Evolutionary conservation across 2,888 invertebrate genomes (phyloP).

Genomic region (Rhyacophila evoluta): DNA sequence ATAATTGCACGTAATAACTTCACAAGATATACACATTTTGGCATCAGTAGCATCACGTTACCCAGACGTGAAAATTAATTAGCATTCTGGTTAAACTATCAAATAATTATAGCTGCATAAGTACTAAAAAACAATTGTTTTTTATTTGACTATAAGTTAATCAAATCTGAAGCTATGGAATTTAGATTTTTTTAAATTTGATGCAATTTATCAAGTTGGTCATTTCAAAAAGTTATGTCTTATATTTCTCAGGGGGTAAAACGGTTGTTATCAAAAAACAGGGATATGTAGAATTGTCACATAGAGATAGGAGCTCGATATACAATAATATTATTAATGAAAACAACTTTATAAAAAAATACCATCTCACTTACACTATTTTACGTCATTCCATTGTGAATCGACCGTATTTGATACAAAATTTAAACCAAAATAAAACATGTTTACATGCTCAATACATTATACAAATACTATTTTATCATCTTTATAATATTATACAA

Average conservation of each 20-base stretch:
- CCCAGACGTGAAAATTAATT: no score
- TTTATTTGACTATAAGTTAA: no score
- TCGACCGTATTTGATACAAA: not conserved
- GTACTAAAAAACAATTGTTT: no score
- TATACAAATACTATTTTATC: conserved; percentile 17
- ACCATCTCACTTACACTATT: not conserved
- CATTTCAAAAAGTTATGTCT: not conserved
- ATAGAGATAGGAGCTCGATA: not conserved
- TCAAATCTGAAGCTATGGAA: no score
- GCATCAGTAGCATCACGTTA: no score
- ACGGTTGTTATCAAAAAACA: not conserved
- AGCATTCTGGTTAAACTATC: no score
- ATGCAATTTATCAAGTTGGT: not conserved
- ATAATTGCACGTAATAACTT: no score
- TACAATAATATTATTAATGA: not conserved
- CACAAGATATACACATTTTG: no score
- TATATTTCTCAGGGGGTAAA: not conserved
- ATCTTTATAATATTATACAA: not conserved
- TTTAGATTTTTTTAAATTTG: no score
- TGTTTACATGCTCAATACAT: not conserved
- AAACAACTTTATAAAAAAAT: conserved; percentile 18
- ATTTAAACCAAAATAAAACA: not conserved
- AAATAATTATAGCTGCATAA: no score
- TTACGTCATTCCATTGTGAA: not conserved
- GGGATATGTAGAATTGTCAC: conserved; percentile 9